Conservation (phyloP, 2,797 vertebrate genomes). For the Antennarius maculatus region DNA sequence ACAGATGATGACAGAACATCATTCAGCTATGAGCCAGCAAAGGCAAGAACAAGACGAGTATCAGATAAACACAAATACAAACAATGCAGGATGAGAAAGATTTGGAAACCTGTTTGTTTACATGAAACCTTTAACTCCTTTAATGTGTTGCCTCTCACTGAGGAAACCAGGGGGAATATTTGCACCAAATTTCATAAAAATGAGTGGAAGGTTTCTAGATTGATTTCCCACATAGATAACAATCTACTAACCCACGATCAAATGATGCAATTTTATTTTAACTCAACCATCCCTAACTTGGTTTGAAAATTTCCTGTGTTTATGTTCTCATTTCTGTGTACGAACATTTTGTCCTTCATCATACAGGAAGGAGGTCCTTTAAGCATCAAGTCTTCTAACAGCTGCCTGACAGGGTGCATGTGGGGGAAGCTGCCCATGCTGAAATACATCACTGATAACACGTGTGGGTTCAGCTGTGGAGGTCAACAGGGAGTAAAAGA, state of each 20-base stretch:
- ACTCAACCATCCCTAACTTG: background rate
- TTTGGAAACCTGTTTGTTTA: background rate
- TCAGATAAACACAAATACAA: no score
- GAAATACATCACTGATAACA: slow-evolving; percentile 16
- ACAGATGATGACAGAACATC: no score
- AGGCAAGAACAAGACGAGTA: no score
- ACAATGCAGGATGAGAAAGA: no score
- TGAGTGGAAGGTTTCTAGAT: background rate
- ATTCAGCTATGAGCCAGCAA: no score
- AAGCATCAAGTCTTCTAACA: slow-evolving; percentile 11
- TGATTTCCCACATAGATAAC: background rate
- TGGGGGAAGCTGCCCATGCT: slow-evolving; percentile 1
- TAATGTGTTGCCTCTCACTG: background rate
- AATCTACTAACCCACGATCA: background rate
- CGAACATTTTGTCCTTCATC: background rate
- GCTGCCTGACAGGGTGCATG: background rate
- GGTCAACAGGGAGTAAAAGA: slow-evolving; percentile 14
- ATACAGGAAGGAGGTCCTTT: slow-evolving; percentile 7
- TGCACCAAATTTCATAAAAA: background rate
- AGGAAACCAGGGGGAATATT: background rate
- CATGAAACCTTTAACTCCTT: no score
- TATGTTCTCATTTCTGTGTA: background rate
- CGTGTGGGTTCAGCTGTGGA: slow-evolving; percentile 1
- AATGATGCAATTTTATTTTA: background rate
- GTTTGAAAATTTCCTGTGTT: background rate